phyloP scores from a whole-genome alignment of 2,113 vertebrate genomes.

The Phycodurus eques region DNA sequence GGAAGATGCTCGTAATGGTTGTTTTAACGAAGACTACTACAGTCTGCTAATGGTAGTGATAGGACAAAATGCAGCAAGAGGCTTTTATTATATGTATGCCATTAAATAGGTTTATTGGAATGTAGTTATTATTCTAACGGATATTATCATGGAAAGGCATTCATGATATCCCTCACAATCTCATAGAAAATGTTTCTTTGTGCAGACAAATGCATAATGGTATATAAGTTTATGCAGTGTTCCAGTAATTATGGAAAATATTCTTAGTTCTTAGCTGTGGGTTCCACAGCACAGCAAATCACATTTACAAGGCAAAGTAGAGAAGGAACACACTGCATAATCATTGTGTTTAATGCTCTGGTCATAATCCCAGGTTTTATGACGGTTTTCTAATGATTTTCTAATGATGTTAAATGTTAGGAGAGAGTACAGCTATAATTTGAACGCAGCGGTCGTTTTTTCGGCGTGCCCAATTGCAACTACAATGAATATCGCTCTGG shows the following conservation, averaged over 20 bases:
- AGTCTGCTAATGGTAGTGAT: not conserved
- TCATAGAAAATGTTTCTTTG: slow-evolving; percentile 68
- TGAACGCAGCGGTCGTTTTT: slow-evolving; percentile 74
- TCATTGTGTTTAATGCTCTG: slow-evolving; percentile 83
- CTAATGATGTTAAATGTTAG: slow-evolving; percentile 86
- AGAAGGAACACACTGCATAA: slow-evolving; percentile 78
- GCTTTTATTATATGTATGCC: slow-evolving; percentile 6
- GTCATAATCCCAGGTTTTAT: slow-evolving; percentile 83
- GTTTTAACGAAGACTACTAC: slow-evolving; percentile 4
- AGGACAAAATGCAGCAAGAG: not conserved
- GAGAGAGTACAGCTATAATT: slow-evolving; percentile 79
- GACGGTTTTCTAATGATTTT: slow-evolving; percentile 85
- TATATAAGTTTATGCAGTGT: slow-evolving; percentile 72
- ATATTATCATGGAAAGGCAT: slow-evolving; percentile 62
- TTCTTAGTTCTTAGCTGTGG: slow-evolving; percentile 64
- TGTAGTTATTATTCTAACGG: slow-evolving; percentile 53
- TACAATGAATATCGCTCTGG: slow-evolving; percentile 75
- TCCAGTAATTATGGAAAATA: slow-evolving; percentile 78
- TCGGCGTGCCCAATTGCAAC: slow-evolving; percentile 70
- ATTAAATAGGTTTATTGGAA: slow-evolving; percentile 51
- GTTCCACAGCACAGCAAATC: slow-evolving; percentile 67
- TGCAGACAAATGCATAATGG: slow-evolving; percentile 67
- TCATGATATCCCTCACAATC: slow-evolving; percentile 61
- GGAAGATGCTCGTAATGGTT: too few relatives aligned
- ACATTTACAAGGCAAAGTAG: slow-evolving; percentile 75